A percentile compares a stretch with the other conserved stretches of the same genome.
Evolutionary conservation across 2,113 vertebrate genomes (phyloP).

Genomic region (Lota lota): DNA sequence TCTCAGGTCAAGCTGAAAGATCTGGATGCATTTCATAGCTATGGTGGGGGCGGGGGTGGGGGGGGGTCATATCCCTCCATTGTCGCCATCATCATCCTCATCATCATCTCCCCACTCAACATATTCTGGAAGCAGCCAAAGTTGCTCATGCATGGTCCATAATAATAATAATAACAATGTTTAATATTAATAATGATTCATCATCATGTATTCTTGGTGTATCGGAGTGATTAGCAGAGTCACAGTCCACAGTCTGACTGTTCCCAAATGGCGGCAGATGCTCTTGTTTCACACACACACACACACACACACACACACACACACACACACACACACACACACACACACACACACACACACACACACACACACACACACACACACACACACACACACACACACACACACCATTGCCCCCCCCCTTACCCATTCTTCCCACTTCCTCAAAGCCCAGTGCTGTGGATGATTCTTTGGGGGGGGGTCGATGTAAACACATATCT

Average conservation of each 20-base stretch:
- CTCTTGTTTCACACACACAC: constrained; percentile 45
- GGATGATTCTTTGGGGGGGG: constrained; percentile 3
- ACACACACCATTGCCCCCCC: not conserved
- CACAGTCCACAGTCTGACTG: not conserved
- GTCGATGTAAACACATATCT: constrained; percentile 23
- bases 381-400: constrained; percentile 24
- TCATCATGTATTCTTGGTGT: not conserved
- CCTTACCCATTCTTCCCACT: constrained; percentile 6
- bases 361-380: constrained; percentile 27
- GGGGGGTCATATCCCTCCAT: too few species aligned
- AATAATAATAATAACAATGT: too few species aligned
- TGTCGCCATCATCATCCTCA: too few species aligned
- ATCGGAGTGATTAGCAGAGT: constrained; percentile 4
- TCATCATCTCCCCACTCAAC: not conserved
- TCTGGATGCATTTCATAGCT: constrained; percentile 3
- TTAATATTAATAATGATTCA: not conserved
- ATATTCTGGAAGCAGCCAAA: not conserved
- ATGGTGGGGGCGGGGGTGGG: too few species aligned
- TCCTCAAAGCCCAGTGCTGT: constrained; percentile 21
- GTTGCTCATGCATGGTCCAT: too few species aligned
- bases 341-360: constrained; percentile 24
- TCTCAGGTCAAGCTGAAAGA: constrained; percentile 9
- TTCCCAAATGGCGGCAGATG: constrained; percentile 36
- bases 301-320: not conserved
- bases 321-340: not conserved